Evolutionary conservation across 2,797 vertebrate species (phyloP), one percentile per base, ranked within the genome.

Genomic region (Rhadinocentrus ornatus): DNA sequence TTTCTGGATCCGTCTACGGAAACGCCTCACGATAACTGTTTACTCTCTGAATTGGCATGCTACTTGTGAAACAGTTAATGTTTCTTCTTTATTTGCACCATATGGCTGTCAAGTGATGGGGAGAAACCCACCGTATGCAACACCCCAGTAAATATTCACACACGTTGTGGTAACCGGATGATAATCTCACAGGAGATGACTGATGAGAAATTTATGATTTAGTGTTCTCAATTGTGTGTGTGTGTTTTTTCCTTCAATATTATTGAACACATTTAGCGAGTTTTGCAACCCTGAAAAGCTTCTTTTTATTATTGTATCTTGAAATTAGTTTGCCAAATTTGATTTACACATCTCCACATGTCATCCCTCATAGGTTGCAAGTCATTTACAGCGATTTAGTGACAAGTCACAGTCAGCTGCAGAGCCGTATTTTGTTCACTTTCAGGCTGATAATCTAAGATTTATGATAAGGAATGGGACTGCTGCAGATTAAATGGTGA

Each of bases 401-500:
- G 85, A 88, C 85, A 87, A 77, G 82, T 81, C 75, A 32, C 76
- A 83, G 80, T 86, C 84, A 83, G 76, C 77, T 67, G 81, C 81
- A 66, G 63, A 69, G 78, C 52, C n/a, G 71, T 77, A 85, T 89
- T 89, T 84, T 88, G 72, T 69, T 83, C 85, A 81, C 79, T 78
- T 82, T 89, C 54, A 55, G 76, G 4, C 79, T 66, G 78, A 82
- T 88, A 85, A 87, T 87, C 69, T 62, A 82, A 90, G 90, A 92
- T 93, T 92, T 91, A 92, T 66, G 92, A 91, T 90, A 87, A 87
- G 83, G 74, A 85, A 83, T 44, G 84, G 73, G 85, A 72, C 85
- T 89, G 91, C 76, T 76, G 71, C 80, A 86, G 88, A 93, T 92
- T 88, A 92, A 91, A 90, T 77, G 81, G 59, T 86, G 89, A 92